Evolutionary conservation across 2,797 vertebrate genomes (phyloP).

Genomic region (Pseudochirops corinnae): DNA sequence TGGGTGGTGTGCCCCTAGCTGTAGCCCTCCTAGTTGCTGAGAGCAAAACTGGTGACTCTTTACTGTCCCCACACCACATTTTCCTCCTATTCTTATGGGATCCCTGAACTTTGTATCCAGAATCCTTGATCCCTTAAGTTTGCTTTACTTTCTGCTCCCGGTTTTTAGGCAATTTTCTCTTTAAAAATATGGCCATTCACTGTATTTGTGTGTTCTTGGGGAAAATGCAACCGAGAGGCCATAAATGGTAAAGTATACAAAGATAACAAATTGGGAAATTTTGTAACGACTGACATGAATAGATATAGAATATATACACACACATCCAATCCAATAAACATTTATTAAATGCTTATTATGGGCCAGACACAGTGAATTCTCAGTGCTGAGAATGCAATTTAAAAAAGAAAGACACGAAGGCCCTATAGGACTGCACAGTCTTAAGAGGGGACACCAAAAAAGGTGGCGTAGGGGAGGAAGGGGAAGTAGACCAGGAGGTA

Average conservation of each 20-base stretch:
- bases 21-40: neutral
- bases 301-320: neutral
- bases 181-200: neutral
- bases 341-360: neutral
- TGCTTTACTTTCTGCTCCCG: neutral
- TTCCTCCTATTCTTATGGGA: neutral
- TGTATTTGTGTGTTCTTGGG: neutral
- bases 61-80: neutral
- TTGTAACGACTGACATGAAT: neutral
- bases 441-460: neutral
- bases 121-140: neutral
- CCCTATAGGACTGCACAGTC: neutral
- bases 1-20: too few species aligned
- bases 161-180: neutral
- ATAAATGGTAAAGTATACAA: neutral
- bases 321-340: neutral
- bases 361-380: too few species aligned
- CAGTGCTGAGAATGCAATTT: neutral
- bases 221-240: neutral
- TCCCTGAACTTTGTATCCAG: neutral
- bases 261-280: neutral
- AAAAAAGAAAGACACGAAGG: neutral
- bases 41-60: neutral
- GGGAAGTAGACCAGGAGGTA: neutral
- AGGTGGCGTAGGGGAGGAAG: fast-evolving